Evolutionary conservation across 2,113 vertebrate species (phyloP), one percentile per base, ranked within the genome.

Genomic region (Psettodes erumei): DNA sequence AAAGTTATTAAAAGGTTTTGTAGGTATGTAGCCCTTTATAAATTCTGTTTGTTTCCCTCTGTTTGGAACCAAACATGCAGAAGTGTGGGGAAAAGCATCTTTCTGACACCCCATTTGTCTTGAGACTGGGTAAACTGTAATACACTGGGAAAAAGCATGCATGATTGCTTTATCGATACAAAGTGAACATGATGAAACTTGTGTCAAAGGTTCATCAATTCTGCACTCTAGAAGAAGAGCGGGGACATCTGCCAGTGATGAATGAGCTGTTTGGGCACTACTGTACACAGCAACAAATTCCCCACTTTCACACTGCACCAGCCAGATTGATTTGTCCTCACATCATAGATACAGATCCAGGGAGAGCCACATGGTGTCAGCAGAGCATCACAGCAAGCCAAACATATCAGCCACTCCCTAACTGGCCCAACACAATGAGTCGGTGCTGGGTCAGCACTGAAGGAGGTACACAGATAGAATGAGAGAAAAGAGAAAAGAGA

Each of bases 151-250:
- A 84, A 71, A 83, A 74, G 64, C 80, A 79, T 79, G 86, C 86
- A 87, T 80, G 86, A 90, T 90, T 81, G 88, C 86, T 91, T 91
- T 90, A 89, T 88, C 90, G 87, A 89, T 90, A 91, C 72, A 71
- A 84, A 86, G 79, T 82, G 85, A 90, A 78, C 77, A 70, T 86
- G 83, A 89, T 72, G 81, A 79, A 89, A 86, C 79, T 81, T 76
- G 61, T 9, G 63, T 65, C 86, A 88, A 92, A 86, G 86, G 77
- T 79, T 88, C 88, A 92, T 92, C 88, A 83, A 84, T 89, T 84
- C 48, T 60, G 43, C 77, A 38, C 79, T 72, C 58, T 68, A 53
- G 85, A 71, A 82, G 74, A 77, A 65, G 77, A 76, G 65, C 33
- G 6, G 70, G 56, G 68, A 63, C 23, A 79, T 74, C 78, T 82